A percentile compares a stretch with the other conserved stretches of the same genome.
Conservation (phyloP, 2,113 vertebrate genomes). For the Mustela lutreola region DNA sequence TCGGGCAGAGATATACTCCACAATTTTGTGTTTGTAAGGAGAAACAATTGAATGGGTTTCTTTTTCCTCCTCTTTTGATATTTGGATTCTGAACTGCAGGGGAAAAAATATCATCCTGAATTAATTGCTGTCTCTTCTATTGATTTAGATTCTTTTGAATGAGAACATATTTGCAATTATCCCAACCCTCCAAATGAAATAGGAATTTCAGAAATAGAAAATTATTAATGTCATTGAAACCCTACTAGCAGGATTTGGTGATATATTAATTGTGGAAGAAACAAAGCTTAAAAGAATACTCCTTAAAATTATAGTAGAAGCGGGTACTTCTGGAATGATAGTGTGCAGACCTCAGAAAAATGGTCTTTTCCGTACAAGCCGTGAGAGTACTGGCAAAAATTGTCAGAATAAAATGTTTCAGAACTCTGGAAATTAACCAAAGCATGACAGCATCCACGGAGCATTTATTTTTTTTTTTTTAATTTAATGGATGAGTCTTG, state of each 20-base stretch:
- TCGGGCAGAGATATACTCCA: not conserved
- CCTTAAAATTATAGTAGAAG: not conserved
- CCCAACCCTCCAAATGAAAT: not conserved
- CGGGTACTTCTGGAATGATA: not conserved
- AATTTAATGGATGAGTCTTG: not conserved
- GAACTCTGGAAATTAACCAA: not conserved
- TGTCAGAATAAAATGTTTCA: not conserved
- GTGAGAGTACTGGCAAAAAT: not conserved
- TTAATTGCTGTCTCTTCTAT: constrained; percentile 40
- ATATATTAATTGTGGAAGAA: not conserved
- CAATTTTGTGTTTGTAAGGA: constrained; percentile 45
- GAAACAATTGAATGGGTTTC: not conserved
- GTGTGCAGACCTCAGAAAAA: not conserved
- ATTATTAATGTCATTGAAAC: not conserved
- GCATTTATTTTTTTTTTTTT: not conserved
- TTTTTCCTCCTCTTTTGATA: not conserved
- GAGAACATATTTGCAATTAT: not conserved
- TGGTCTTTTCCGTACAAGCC: not conserved
- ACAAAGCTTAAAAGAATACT: not conserved
- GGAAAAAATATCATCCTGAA: not conserved
- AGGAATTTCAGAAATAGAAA: constrained; percentile 26
- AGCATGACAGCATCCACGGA: not conserved
- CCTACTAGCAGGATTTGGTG: not conserved
- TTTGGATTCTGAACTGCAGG: not conserved
- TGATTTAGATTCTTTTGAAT: constrained; percentile 14